Evolutionary conservation across 2,888 invertebrate species (phyloP).

Genomic region (Invenusta paracnida): DNA sequence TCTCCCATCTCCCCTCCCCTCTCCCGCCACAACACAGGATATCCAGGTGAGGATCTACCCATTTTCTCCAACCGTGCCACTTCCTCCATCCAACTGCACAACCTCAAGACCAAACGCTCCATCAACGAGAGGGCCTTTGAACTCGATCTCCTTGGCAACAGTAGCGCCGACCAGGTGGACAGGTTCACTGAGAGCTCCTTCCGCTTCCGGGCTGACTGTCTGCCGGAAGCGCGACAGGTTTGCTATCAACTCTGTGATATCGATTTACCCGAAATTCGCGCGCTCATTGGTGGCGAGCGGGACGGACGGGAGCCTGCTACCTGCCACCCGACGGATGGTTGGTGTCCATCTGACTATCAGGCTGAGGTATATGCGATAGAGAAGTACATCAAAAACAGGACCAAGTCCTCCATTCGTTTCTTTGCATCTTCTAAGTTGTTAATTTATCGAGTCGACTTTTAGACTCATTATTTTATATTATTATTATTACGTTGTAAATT

Average conservation of each 20-base stretch:
- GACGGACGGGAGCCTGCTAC: constrained; percentile 49
- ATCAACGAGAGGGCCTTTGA: not conserved
- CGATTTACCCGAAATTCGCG: constrained; percentile 72
- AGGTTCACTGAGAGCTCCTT: constrained; percentile 54
- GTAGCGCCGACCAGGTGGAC: not conserved
- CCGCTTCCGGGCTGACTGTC: constrained; percentile 69
- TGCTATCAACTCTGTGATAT: constrained; percentile 85
- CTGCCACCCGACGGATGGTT: constrained; percentile 34
- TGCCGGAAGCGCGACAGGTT: constrained; percentile 79
- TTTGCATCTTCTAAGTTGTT: no score
- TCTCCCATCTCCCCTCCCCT: no score
- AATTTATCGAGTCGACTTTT: no score
- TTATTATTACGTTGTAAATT: no score
- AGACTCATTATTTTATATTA: no score
- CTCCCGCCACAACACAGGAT: no score
- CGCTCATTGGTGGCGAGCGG: constrained; percentile 50
- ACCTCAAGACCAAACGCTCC: not conserved
- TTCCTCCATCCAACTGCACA: not conserved
- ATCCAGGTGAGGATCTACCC: not conserved
- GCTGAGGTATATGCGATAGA: not conserved
- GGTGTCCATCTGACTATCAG: constrained; percentile 39
- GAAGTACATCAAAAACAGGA: no score
- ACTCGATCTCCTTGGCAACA: not conserved
- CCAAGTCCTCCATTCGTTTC: no score
- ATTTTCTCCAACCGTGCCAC: no score